phyloP scores from a whole-genome alignment of 1,140 invertebrate genomes.

The Uloborus diversus region DNA sequence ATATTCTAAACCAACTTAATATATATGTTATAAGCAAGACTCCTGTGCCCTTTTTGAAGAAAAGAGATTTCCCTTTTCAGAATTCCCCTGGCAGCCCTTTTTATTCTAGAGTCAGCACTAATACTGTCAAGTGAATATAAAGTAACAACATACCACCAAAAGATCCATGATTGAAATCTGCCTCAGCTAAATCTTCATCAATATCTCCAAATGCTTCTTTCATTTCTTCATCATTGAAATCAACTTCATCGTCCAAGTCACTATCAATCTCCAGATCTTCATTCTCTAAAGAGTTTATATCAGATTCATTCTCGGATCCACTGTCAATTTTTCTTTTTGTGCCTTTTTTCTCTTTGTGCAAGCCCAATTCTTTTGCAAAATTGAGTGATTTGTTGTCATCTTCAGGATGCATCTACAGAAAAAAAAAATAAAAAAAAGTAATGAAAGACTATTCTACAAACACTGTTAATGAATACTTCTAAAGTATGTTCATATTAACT shows the following conservation, averaged over 20 bases:
- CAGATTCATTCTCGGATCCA: slow-evolving; percentile 29
- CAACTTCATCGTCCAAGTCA: slow-evolving; percentile 63
- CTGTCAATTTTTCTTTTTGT: background rate
- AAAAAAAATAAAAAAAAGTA: background rate
- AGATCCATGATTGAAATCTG: slow-evolving; percentile 17
- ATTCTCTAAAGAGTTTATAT: slow-evolving; percentile 60
- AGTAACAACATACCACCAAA: slow-evolving; percentile 11
- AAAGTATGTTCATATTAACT: no score
- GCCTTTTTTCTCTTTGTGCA: slow-evolving; percentile 10
- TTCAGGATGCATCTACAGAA: slow-evolving; percentile 30
- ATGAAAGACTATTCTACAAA: background rate
- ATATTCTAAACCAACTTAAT: no score
- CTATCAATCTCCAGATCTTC: slow-evolving; percentile 62
- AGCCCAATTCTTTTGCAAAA: slow-evolving; percentile 36
- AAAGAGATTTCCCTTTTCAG: no score
- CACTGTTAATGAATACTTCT: no score
- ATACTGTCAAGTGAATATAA: no score
- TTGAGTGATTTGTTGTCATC: slow-evolving; percentile 24
- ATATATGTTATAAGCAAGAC: no score
- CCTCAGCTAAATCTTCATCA: slow-evolving; percentile 60
- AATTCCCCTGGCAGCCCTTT: no score
- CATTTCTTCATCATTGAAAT: slow-evolving; percentile 73
- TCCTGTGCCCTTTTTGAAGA: no score
- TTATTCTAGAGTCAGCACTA: no score
- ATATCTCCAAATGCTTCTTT: slow-evolving; percentile 71